These are phyloP conservation scores for Acanthisitta chloris DNA, from an alignment of 2,113 vertebrate species.

Conservation along the genomic window DNA sequence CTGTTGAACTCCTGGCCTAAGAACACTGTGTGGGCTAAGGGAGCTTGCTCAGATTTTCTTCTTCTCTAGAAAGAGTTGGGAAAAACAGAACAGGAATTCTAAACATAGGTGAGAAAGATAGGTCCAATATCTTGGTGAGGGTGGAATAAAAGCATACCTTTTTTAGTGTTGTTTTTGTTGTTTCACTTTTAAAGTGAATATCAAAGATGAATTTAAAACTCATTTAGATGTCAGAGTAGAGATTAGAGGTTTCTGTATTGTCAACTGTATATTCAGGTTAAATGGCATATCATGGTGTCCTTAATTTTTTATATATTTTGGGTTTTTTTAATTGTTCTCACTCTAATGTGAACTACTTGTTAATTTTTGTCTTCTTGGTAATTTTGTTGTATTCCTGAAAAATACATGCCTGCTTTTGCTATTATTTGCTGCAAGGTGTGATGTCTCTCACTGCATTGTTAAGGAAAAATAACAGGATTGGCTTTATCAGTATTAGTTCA, in stretches of 20 bases:
- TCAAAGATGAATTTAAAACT: background rate
- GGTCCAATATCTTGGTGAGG: background rate
- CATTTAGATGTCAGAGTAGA: background rate
- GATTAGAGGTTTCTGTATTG: background rate
- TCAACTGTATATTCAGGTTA: background rate
- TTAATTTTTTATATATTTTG: background rate
- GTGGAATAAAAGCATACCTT: background rate
- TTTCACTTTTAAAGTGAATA: background rate
- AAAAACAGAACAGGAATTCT: background rate
- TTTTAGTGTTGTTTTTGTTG: background rate
- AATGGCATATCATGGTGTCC: background rate
- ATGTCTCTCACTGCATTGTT: background rate
- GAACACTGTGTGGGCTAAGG: background rate
- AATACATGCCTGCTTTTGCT: background rate
- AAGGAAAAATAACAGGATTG: background rate
- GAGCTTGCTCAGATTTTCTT: background rate
- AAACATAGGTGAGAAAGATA: background rate
- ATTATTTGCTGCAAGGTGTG: background rate
- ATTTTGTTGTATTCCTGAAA: background rate
- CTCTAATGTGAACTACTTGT: background rate
- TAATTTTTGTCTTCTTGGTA: background rate
- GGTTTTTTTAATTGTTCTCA: background rate
- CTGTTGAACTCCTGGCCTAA: conserved; percentile 11
- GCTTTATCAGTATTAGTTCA: background rate
- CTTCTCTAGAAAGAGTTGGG: background rate